Conservation (phyloP, 92 coral and sea anemone species). For the Metridium senile region DNA sequence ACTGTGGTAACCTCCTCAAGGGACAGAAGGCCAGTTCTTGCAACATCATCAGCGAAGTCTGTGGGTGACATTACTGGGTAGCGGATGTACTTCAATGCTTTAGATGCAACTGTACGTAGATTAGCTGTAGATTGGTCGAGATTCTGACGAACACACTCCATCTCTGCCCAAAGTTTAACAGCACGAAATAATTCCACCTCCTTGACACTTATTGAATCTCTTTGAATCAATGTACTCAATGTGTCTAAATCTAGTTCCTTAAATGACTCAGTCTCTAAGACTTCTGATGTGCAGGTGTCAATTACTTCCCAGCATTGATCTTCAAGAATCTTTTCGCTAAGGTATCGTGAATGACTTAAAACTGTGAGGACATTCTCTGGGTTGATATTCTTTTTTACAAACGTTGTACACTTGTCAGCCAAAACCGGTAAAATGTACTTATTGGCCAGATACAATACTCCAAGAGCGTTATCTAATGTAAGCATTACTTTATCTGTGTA, state of each 20-base stretch:
- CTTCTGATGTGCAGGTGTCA: conserved; percentile 64
- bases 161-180: conserved; percentile 69
- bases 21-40: conserved; percentile 70
- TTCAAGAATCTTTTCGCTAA: conserved; percentile 67
- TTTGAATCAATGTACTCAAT: conserved; percentile 49
- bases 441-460: conserved; percentile 75
- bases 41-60: conserved; percentile 85
- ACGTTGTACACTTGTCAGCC: conserved; percentile 75
- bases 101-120: conserved; percentile 57
- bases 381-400: conserved; percentile 59
- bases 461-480: conserved; percentile 75
- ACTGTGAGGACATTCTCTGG: conserved; percentile 83
- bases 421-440: conserved; percentile 77
- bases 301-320: conserved; percentile 79
- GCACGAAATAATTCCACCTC: conserved; percentile 76
- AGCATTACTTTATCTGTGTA: conserved; percentile 67
- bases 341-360: conserved; percentile 66
- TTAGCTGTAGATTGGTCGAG: conserved; percentile 52
- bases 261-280: conserved; percentile 69
- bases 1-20: conserved; percentile 72
- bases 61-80: conserved; percentile 76
- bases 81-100: conserved; percentile 68
- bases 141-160: conserved; percentile 57
- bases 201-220: conserved; percentile 58
- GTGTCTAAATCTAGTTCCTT: conserved; percentile 65